phyloP scores from a whole-genome alignment of 2,888 invertebrate species.

The Matsumyia berberina region DNA sequence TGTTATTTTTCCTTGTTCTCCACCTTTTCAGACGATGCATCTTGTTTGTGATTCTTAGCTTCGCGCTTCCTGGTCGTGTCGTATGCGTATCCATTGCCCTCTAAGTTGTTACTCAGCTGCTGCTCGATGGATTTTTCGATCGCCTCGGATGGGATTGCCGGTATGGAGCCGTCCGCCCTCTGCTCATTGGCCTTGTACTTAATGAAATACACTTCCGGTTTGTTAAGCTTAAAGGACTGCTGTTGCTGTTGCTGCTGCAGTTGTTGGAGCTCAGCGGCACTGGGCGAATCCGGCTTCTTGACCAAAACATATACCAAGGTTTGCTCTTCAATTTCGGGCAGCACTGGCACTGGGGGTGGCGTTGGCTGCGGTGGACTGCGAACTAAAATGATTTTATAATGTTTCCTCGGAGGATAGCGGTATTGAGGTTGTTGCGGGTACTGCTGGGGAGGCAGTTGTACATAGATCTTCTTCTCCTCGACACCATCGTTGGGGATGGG shows the following conservation, averaged over 20 bases:
- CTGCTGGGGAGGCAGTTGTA: slow-evolving; percentile 91
- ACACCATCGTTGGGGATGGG: slow-evolving; percentile 84
- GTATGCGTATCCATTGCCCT: slow-evolving; percentile 46
- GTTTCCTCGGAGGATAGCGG: slow-evolving; percentile 87
- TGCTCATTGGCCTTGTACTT: slow-evolving; percentile 87
- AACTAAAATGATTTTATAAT: slow-evolving; percentile 90
- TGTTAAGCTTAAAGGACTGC: slow-evolving; percentile 86
- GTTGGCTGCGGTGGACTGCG: slow-evolving; percentile 84
- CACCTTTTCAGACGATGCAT: slow-evolving; percentile 3
- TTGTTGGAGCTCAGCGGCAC: slow-evolving; percentile 86
- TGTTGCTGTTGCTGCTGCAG: slow-evolving; percentile 86
- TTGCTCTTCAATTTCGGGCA: slow-evolving; percentile 86
- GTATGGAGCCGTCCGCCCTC: slow-evolving; percentile 32
- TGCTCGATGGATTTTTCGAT: slow-evolving; percentile 64
- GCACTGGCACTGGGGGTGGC: slow-evolving; percentile 65
- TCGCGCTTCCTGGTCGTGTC: slow-evolving; percentile 57
- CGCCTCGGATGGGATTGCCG: slow-evolving; percentile 38
- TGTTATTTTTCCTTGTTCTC: background rate
- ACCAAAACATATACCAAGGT: slow-evolving; percentile 89
- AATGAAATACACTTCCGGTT: slow-evolving; percentile 90
- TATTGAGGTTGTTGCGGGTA: slow-evolving; percentile 84
- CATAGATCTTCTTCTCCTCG: slow-evolving; percentile 93
- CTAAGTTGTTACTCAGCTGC: slow-evolving; percentile 63
- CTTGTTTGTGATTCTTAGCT: slow-evolving; percentile 43
- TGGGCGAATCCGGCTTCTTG: slow-evolving; percentile 88